A percentile compares a stretch with the other conserved stretches of the same genome.
Conservation (phyloP, 2,888 invertebrate genomes). For the Choristoneura rosaceana region DNA sequence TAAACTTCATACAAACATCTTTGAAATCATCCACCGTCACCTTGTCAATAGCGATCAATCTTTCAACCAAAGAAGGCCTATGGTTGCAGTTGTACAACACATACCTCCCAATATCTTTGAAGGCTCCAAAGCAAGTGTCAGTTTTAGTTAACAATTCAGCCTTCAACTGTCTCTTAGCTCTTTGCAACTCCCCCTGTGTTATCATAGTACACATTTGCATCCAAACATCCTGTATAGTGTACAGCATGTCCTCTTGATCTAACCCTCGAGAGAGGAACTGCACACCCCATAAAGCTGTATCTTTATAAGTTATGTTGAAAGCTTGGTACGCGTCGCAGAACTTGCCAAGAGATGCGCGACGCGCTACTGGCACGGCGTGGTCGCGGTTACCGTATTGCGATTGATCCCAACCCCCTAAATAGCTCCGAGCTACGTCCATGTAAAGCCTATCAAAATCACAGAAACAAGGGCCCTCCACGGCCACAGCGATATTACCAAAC, state of each 20-base stretch:
- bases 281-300: slow-evolving; percentile 98
- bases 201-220: slow-evolving; percentile 93
- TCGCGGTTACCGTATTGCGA: slow-evolving; percentile 94
- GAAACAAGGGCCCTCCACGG: slow-evolving; percentile 97
- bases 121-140: slow-evolving; percentile 95
- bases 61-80: slow-evolving; percentile 93
- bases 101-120: slow-evolving; percentile 98
- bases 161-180: slow-evolving; percentile 95
- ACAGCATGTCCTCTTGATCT: slow-evolving; percentile 89
- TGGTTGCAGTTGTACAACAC: slow-evolving; percentile 93
- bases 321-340: slow-evolving; percentile 96
- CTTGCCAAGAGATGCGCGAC: slow-evolving; percentile 85
- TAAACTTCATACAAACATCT: slow-evolving; percentile 92
- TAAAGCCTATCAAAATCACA: slow-evolving; percentile 95
- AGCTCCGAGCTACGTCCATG: slow-evolving; percentile 96
- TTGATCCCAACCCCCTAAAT: slow-evolving; percentile 95
- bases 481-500: slow-evolving; percentile 94
- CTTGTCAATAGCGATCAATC: slow-evolving; percentile 93
- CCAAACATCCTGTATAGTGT: slow-evolving; percentile 91
- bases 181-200: slow-evolving; percentile 94
- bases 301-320: slow-evolving; percentile 98
- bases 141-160: slow-evolving; percentile 95
- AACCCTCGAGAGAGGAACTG: slow-evolving; percentile 91
- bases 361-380: slow-evolving; percentile 73
- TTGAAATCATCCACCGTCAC: slow-evolving; percentile 90